phyloP scores from a whole-genome alignment of 2,888 invertebrate species.

The Dasysyrphus albostriatus region DNA sequence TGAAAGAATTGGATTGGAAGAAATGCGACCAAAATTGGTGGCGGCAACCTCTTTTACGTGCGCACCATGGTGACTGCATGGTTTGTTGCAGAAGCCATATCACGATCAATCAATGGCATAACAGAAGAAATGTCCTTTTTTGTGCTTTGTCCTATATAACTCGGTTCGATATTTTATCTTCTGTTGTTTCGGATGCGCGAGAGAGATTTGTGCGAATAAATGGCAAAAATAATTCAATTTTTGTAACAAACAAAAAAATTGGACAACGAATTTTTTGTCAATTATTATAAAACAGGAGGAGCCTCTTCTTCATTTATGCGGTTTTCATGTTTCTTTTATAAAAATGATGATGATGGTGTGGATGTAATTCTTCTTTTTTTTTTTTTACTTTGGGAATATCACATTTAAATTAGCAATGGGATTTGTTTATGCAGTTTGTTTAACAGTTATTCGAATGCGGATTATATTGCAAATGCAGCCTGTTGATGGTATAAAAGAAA shows the following conservation, averaged over 20 bases:
- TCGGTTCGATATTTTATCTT: slow-evolving; percentile 56
- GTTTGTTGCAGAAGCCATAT: slow-evolving; percentile 71
- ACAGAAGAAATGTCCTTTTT: slow-evolving; percentile 75
- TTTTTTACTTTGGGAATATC: slow-evolving; percentile 21
- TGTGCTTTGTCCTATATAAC: slow-evolving; percentile 25
- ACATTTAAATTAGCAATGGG: slow-evolving; percentile 73
- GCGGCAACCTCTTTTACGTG: slow-evolving; percentile 75
- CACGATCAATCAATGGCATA: slow-evolving; percentile 78
- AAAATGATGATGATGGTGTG: background rate
- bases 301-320: slow-evolving; percentile 11
- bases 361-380: background rate
- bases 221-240: slow-evolving; percentile 62
- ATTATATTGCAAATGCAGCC: slow-evolving; percentile 14
- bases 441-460: slow-evolving; percentile 22
- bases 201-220: slow-evolving; percentile 53
- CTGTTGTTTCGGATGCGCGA: slow-evolving; percentile 43
- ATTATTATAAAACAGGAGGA: slow-evolving; percentile 35
- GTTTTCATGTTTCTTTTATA: slow-evolving; percentile 16
- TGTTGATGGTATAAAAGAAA: too few relatives aligned
- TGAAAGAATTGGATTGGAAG: slow-evolving; percentile 70
- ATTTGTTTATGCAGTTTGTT: slow-evolving; percentile 56
- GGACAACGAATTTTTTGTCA: slow-evolving; percentile 4
- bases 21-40: slow-evolving; percentile 78
- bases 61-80: background rate
- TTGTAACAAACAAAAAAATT: background rate